Conservation (phyloP, 2,797 vertebrate genomes). For the Nannoperca australis region DNA sequence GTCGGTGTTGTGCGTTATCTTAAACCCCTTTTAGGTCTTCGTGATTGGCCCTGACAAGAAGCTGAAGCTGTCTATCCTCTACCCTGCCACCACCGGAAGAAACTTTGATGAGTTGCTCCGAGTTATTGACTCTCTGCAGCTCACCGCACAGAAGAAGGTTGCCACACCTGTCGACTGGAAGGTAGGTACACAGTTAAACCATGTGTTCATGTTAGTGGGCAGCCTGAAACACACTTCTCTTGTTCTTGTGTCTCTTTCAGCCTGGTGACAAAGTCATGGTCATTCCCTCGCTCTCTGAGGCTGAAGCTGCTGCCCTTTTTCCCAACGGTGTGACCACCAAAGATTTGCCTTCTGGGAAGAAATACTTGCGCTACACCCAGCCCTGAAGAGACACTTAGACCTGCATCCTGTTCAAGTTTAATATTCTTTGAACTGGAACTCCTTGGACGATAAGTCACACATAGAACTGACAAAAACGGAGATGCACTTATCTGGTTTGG, state of each 20-base stretch:
- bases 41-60: slow-evolving; percentile 96
- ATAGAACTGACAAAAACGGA: slow-evolving; percentile 5
- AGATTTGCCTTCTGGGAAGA: slow-evolving; percentile 94
- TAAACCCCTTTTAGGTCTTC: slow-evolving; percentile 87
- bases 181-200: slow-evolving; percentile 87
- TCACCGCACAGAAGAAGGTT: slow-evolving; percentile 92
- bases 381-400: slow-evolving; percentile 61
- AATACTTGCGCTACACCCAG: slow-evolving; percentile 94
- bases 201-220: not conserved
- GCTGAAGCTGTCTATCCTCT: slow-evolving; percentile 97
- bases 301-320: slow-evolving; percentile 91
- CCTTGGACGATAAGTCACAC: not conserved
- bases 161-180: slow-evolving; percentile 98
- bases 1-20: not conserved
- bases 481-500: slow-evolving; percentile 1
- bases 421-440: not conserved
- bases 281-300: slow-evolving; percentile 90
- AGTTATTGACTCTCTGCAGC: slow-evolving; percentile 94
- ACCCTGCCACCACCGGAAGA: slow-evolving; percentile 96
- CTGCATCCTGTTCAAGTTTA: not conserved
- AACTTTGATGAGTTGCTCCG: slow-evolving; percentile 96
- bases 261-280: slow-evolving; percentile 94
- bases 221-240: not conserved
- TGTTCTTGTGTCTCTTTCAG: slow-evolving; percentile 28
- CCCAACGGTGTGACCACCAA: slow-evolving; percentile 91